Conservation (phyloP, 92 coral and sea anemone genomes). For the Parazoanthus atlanticus region DNA sequence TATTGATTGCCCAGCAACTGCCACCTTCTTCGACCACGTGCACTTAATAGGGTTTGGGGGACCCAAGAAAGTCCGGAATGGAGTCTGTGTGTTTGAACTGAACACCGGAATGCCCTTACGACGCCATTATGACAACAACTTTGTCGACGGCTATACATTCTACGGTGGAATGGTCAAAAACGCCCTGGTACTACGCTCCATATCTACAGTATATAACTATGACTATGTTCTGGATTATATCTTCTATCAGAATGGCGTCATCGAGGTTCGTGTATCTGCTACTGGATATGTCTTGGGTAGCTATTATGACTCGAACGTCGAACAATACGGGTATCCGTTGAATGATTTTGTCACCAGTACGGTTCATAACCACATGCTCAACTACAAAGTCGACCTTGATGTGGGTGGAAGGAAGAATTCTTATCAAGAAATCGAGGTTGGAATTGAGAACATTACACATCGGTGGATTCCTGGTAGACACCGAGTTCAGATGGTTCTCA, state of each 20-base stretch:
- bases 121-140: constrained; percentile 74
- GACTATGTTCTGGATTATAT: constrained; percentile 75
- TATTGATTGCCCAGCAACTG: constrained; percentile 67
- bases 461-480: constrained; percentile 66
- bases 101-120: constrained; percentile 79
- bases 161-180: constrained; percentile 78
- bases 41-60: constrained; percentile 48
- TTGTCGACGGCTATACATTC: constrained; percentile 64
- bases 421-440: constrained; percentile 76
- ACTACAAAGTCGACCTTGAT: constrained; percentile 86
- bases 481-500: constrained; percentile 77
- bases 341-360: constrained; percentile 60
- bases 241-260: constrained; percentile 80
- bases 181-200: constrained; percentile 69
- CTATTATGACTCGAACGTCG: constrained; percentile 51
- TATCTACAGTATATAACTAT: constrained; percentile 72
- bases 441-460: constrained; percentile 76
- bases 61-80: constrained; percentile 61
- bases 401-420: constrained; percentile 70
- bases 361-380: constrained; percentile 79
- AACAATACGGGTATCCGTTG: constrained; percentile 64
- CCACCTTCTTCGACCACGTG: constrained; percentile 65
- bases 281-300: constrained; percentile 73
- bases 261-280: constrained; percentile 71
- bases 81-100: constrained; percentile 73